Evolutionary conservation across 2,888 invertebrate genomes (phyloP), one percentile per base, ranked within the genome.

Genomic region (Resseliella maxima): DNA sequence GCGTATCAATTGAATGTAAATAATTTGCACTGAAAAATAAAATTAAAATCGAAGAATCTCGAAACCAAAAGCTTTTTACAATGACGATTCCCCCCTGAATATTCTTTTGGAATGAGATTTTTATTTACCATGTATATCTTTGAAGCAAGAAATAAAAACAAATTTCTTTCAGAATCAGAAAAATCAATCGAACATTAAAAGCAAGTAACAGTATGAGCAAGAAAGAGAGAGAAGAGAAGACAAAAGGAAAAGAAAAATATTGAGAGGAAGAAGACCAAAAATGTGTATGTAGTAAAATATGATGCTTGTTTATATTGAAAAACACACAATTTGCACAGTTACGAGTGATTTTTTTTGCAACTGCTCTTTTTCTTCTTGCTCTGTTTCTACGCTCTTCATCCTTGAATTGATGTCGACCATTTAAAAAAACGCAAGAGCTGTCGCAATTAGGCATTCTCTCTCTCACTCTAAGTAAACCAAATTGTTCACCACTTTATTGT

Each of bases 241-340:
- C n/a, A 35, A 12, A 72, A n/a, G 5, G 24, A 72, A 31, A 27
- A 31, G 31, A 31, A 18, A 72, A 12, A 8, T 27, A 35, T 72
- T 72, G 72, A 31, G 18, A 72, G 5, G 15, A 41, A 50, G 59
- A n/a, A 12, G 5, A 59, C 59, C 5, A 41, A 12, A 41, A 12
- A n/a, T n/a, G n/a, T n/a, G n/a, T n/a, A n/a, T n/a, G n/a, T n/a
- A 59, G 59, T 15, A 59, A 59, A 59, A 59, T n/a, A 59, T 59
- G 59, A 59, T 59, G 59, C 18, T 59, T 59, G 24, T 59, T 59
- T 59, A 59, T 59, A 59, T 59, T 59, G 59, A 59, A 72, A 72
- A 72, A 72, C 72, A 72, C 35, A 72, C 72, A 72, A 72, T 72
- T 59, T 59, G 59, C 59, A 59, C 59, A 59, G n/a, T 41, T 31